Conservation (phyloP, 2,888 invertebrate species). For the Ormyrus nitidulus region DNA sequence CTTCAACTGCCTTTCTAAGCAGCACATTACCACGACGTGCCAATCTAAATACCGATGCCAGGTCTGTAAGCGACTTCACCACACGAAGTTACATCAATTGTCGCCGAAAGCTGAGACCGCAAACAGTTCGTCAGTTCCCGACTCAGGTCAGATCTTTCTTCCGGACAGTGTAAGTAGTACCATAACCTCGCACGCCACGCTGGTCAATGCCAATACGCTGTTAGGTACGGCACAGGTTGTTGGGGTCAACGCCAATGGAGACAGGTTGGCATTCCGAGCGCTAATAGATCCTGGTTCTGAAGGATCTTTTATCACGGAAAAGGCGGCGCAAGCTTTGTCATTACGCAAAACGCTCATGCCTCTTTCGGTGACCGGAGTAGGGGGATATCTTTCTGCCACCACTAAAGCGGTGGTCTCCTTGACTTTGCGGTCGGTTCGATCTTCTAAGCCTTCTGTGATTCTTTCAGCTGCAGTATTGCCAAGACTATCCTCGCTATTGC, state of each 20-base stretch:
- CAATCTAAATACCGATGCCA: neutral
- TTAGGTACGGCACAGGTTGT: neutral
- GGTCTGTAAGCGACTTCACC: neutral
- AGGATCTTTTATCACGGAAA: neutral
- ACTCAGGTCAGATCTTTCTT: no score
- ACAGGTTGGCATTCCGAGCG: neutral
- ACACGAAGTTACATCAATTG: neutral
- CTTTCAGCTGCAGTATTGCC: neutral
- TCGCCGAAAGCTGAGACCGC: no score
- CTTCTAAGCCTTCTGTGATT: neutral
- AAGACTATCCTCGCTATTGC: neutral
- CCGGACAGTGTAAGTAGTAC: neutral
- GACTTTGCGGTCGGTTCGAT: neutral
- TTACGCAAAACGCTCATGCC: no score
- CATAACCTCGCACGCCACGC: neutral
- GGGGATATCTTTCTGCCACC: neutral
- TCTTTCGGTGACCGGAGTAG: neutral
- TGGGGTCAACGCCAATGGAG: no score
- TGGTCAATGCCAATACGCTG: neutral
- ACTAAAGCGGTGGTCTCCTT: neutral
- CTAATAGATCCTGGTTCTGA: conserved; percentile 1
- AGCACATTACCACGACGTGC: neutral
- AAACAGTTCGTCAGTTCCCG: no score
- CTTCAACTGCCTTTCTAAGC: neutral
- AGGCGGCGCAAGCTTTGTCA: neutral